These are phyloP conservation scores for Anser brachyrhynchus DNA, from an alignment of 2,113 vertebrate genomes.

Conservation along the genomic window DNA sequence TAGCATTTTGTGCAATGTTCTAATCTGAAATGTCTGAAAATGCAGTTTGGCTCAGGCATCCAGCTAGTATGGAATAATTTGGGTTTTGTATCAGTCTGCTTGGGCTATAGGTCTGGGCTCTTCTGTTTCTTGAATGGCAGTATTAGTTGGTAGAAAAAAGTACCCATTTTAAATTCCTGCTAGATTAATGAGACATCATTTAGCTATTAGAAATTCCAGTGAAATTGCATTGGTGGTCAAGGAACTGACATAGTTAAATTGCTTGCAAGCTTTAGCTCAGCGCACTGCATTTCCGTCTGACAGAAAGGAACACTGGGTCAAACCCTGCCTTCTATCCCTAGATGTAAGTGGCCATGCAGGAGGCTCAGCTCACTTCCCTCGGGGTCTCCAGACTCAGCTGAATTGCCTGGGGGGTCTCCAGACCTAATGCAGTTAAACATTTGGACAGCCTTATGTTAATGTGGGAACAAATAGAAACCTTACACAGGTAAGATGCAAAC, in stretches of 20 bases:
- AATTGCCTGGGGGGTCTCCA: not conserved
- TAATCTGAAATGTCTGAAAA: not conserved
- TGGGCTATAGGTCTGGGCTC: not conserved
- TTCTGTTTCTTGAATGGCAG: not conserved
- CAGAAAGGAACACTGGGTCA: not conserved
- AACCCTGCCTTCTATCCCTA: not conserved
- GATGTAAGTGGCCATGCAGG: not conserved
- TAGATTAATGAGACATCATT: not conserved
- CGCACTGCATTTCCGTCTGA: not conserved
- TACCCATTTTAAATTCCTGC: not conserved
- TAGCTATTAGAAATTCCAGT: not conserved
- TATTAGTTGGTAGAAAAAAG: not conserved
- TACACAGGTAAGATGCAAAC: not conserved
- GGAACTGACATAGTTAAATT: not conserved
- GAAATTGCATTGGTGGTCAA: not conserved
- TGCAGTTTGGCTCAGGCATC: not conserved
- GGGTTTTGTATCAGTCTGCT: not conserved
- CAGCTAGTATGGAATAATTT: not conserved
- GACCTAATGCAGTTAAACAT: not conserved
- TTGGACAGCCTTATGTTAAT: not conserved
- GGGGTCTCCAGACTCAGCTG: accelerated
- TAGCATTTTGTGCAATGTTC: not conserved
- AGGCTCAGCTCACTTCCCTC: accelerated
- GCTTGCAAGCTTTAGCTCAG: not conserved
- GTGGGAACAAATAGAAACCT: not conserved